Evolutionary conservation across 2,113 vertebrate genomes (phyloP), one percentile per base, ranked within the genome.

Genomic region (Misgurnus anguillicaudatus): DNA sequence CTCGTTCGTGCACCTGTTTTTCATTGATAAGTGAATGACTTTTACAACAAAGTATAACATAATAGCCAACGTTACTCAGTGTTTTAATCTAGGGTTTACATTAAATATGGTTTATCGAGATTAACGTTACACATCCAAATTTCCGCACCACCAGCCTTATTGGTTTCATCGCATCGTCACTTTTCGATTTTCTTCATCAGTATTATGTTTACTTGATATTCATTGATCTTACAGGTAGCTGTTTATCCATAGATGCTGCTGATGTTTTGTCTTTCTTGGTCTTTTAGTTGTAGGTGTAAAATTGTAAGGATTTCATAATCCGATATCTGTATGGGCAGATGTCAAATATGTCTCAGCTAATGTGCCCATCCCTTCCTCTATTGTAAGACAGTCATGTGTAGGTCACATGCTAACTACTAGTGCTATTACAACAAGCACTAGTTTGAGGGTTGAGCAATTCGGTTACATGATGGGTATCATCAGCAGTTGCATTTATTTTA

Each of bases 341-440:
- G 41, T 70, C 63, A 75, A 79, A 75, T 80, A 66, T 39, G 64
- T 70, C 16, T 80, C 57, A 65, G 3, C 5, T 57, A 69, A 7
- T 72, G 61, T 85, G 72, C 84, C 60, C 89, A 88, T 90, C 89
- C 89, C 84, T 86, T 57, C 81, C 41, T 84, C 51, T 67, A 68
- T 87, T 87, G 82, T 88, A 66, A 78, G 90, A 88, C 69, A 89
- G 94, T 96, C 96, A 96, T 96, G 94, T 95, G 96, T 91, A 77
- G 93, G 91, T 96, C 96, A 97, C 97, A 95, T 97, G 96, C 76
- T 74, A 74, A 77, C 78, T 53, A 64, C 45, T 64, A 0, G 2
- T 3, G 51, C 64, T 88, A 90, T 94, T 94, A 91, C 93, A 93
- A 93, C 79, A 64, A 47, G 38, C 71, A 41, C 85, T 57, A 58